Conservation (phyloP, 1,140 invertebrate genomes). For the Tetramorium alpestre region DNA sequence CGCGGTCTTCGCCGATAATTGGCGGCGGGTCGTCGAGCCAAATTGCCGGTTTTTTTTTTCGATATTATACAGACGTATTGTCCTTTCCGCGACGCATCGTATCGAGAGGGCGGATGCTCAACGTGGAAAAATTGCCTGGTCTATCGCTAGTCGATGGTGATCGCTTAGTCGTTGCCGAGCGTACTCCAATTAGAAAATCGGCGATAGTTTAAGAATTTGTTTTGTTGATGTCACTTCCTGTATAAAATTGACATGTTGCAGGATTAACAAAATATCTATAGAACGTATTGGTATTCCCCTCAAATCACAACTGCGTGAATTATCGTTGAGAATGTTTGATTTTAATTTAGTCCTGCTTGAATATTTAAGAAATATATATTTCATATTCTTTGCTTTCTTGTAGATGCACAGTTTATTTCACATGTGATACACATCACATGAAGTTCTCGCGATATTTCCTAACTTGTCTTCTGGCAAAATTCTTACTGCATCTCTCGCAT, state of each 20-base stretch:
- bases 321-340: not conserved
- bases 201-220: not conserved
- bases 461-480: not conserved
- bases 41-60: constrained; percentile 73
- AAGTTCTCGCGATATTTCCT: not conserved
- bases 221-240: not conserved
- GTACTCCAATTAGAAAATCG: not conserved
- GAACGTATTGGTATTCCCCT: not conserved
- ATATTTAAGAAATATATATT: not conserved
- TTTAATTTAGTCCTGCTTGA: not conserved
- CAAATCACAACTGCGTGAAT: not conserved
- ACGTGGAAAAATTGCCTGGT: constrained; percentile 28
- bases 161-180: not conserved
- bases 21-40: constrained; percentile 69
- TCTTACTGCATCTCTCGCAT: not conserved
- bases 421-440: not conserved
- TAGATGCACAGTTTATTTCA: not conserved
- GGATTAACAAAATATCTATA: not conserved
- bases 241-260: not conserved
- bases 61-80: constrained; percentile 63
- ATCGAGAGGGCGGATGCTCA: constrained; percentile 29
- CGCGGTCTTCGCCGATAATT: constrained; percentile 79
- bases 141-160: not conserved
- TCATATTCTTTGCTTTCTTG: not conserved
- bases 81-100: constrained; percentile 44